Conservation (phyloP, 2,888 invertebrate genomes). For the Ischnus inquisitorius region DNA sequence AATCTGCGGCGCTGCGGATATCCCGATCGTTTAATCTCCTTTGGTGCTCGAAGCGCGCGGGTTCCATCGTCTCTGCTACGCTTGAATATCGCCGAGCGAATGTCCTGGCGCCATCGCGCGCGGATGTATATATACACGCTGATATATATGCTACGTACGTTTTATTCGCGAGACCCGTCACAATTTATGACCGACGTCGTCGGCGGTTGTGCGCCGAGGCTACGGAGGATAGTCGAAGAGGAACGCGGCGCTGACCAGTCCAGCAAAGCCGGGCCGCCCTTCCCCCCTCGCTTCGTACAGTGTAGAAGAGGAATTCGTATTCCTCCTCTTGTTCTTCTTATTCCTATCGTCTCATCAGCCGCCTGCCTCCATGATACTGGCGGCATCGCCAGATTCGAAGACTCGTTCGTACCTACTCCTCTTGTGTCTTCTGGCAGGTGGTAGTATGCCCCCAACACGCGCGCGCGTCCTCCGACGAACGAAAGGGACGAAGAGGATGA, state of each 20-base stretch:
- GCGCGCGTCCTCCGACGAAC: constrained; percentile 51
- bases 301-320: constrained; percentile 32
- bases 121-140: constrained; percentile 11
- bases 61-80: background rate
- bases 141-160: background rate
- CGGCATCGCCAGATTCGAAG: constrained; percentile 37
- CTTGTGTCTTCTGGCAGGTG: constrained; percentile 66
- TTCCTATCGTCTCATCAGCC: constrained; percentile 36
- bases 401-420: constrained; percentile 26
- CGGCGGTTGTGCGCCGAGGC: constrained; percentile 37
- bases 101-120: constrained; percentile 61
- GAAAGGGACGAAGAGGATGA: constrained; percentile 44
- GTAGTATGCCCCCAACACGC: constrained; percentile 54
- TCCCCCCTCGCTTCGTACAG: constrained; percentile 39
- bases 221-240: constrained; percentile 37
- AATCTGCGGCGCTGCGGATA: background rate
- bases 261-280: constrained; percentile 40
- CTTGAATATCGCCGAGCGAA: constrained; percentile 44
- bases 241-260: constrained; percentile 61
- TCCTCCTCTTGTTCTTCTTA: constrained; percentile 28
- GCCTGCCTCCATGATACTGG: constrained; percentile 42
- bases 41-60: background rate
- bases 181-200: constrained; percentile 63
- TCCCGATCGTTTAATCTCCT: constrained; percentile 16
- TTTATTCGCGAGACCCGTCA: constrained; percentile 52